phyloP scores from a whole-genome alignment of 2,113 vertebrate genomes.

The Ia io region DNA sequence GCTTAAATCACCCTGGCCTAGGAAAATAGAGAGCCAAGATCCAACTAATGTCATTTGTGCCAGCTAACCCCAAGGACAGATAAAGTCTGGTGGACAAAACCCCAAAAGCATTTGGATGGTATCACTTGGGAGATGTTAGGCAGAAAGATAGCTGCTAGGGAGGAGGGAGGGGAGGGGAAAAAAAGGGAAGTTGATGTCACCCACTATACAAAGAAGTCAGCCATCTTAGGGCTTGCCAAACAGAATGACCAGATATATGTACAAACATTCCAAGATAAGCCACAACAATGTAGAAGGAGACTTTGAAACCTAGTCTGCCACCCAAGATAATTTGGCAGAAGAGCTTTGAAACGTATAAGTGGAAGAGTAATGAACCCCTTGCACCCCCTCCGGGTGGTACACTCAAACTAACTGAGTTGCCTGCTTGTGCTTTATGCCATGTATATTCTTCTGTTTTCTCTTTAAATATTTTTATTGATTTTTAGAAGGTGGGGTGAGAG shows the following conservation, averaged over 20 bases:
- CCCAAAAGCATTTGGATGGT: not conserved
- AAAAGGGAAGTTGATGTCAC: not conserved
- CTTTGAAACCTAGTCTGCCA: not conserved
- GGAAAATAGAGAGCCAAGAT: not conserved
- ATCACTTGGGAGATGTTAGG: not conserved
- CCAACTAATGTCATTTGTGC: not conserved
- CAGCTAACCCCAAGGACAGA: not conserved
- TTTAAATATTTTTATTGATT: not conserved
- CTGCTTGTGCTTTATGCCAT: not conserved
- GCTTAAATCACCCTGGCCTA: not conserved
- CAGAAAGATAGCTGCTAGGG: not conserved
- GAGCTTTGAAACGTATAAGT: not conserved
- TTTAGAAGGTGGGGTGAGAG: too few relatives aligned
- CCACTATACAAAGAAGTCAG: not conserved
- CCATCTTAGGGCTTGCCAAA: not conserved
- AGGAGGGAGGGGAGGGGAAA: not conserved
- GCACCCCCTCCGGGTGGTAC: not conserved
- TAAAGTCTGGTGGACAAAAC: not conserved
- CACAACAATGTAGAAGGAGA: not conserved
- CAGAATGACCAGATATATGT: not conserved
- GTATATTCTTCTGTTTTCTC: not conserved
- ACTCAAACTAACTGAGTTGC: not conserved
- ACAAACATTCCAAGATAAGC: not conserved
- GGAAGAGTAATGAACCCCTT: not conserved
- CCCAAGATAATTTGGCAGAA: too few relatives aligned